These are phyloP conservation scores for Anarsia innoxiella DNA, from an alignment of 2,888 invertebrate genomes.

Conservation along the genomic window DNA sequence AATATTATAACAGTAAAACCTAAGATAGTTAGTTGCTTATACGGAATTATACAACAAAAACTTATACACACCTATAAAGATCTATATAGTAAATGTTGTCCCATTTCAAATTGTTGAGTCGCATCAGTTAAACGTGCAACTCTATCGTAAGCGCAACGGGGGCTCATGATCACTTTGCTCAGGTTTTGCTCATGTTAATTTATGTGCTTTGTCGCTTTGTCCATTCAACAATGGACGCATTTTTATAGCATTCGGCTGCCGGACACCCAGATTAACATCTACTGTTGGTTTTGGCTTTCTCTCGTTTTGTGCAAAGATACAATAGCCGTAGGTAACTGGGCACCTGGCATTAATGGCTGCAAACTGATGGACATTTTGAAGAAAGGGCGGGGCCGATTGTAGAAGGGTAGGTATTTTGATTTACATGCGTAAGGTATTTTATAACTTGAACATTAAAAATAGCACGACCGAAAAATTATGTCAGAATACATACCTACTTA, in stretches of 20 bases:
- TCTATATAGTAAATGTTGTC: too few species aligned
- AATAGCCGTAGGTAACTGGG: conserved; percentile 53
- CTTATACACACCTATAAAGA: too few species aligned
- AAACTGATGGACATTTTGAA: conserved; percentile 35
- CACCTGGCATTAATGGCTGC: conserved; percentile 64
- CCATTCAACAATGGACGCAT: conserved; percentile 49
- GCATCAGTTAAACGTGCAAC: too few species aligned
- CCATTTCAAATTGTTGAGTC: too few species aligned
- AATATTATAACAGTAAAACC: not conserved
- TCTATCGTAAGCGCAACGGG: conserved; percentile 61
- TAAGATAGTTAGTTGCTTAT: too few species aligned
- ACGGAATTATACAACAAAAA: too few species aligned
- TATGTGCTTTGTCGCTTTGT: conserved; percentile 72
- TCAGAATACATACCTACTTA: too few species aligned
- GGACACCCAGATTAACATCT: conserved; percentile 71
- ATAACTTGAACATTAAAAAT: too few species aligned
- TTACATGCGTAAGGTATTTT: too few species aligned
- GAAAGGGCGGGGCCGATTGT: too few species aligned
- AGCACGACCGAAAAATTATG: too few species aligned
- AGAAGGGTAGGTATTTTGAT: too few species aligned
- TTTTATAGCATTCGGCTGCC: conserved; percentile 67
- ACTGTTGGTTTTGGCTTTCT: conserved; percentile 63
- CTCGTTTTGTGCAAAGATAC: conserved; percentile 68
- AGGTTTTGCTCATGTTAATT: conserved; percentile 72
- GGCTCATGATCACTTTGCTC: conserved; percentile 71